Base-by-base conservation (phyloP, 2,797 vertebrate genomes). In the Propithecus deckenii region DNA sequence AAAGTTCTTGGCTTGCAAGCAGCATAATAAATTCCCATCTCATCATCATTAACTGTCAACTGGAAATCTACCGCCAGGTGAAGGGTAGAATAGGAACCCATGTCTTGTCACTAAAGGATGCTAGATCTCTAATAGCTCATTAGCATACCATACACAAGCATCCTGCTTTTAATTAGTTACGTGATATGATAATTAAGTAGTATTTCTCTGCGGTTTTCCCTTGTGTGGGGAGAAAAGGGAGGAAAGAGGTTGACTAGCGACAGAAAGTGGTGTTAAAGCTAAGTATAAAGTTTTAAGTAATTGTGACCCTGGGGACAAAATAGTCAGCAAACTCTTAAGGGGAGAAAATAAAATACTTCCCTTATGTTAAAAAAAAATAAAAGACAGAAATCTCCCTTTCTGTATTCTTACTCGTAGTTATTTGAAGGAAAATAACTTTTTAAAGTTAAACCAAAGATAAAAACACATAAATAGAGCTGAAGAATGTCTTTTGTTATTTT, bases 101-200 rank as follows among this genome's bases (percentile, higher is more conserved):
- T 92, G 61, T 97, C 98, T 98, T 98, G 97, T 98, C 98, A 98
- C 96, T 95, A 97, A 98, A 97, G 97, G 97, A 97, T 78, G 20
- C 95, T 98, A 93, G 94, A 95, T 97, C 97, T 98, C 98, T 98
- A 98, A 98, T 98, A 98, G 96, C 61, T 98, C 91, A 98, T 99
- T 99, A 99, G 98, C 98, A 98, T 98, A 98, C 97, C 97, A 96
- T 96, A 98, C 96, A 94, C 95, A 98, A 98, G 97, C 97, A 85
- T 98, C 97, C 95, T 97, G 97, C 96, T 98, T 98, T 98, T 99
- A 99, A 99, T 99, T 99, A 99, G 98, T 98, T 98, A 98, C 96
- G 98, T 98, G 98, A 97, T 98, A 81, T 98, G 98, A 98, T 98
- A 98, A 99, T 99, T 98, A 99, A 99, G 94, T 97, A 98, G 97